Conservation (phyloP, 1,140 invertebrate genomes). For the Apis florea region DNA sequence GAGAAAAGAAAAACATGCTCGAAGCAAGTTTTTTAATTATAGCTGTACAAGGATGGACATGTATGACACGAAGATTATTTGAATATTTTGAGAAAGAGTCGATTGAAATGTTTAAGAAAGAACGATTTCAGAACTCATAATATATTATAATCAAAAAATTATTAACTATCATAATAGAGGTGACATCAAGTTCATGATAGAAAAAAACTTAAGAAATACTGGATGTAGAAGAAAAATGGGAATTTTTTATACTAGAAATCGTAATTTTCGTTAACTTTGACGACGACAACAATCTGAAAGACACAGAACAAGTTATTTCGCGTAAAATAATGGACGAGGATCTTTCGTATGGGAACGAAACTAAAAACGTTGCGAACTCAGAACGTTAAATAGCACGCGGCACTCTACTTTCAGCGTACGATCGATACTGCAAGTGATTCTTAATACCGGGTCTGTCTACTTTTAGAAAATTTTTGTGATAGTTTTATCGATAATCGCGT, state of each 20-base stretch:
- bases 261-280: too few relatives aligned
- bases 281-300: background rate
- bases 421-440: constrained; percentile 2
- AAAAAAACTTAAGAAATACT: too few relatives aligned
- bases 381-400: background rate
- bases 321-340: background rate
- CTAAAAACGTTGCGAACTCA: background rate
- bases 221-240: background rate
- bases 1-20: background rate
- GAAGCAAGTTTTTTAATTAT: constrained; percentile 2
- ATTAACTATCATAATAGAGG: too few relatives aligned
- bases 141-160: too few relatives aligned
- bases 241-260: background rate
- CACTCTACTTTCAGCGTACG: background rate
- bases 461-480: background rate
- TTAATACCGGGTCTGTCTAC: background rate
- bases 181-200: too few relatives aligned
- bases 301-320: background rate
- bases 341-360: background rate
- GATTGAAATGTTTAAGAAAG: too few relatives aligned
- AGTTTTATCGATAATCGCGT: background rate
- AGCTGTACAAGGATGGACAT: background rate
- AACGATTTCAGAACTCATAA: too few relatives aligned
- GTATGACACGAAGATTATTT: too few relatives aligned
- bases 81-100: too few relatives aligned